Evolutionary conservation across 2,888 invertebrate genomes (phyloP).

Genomic region (Dryobota labecula): DNA sequence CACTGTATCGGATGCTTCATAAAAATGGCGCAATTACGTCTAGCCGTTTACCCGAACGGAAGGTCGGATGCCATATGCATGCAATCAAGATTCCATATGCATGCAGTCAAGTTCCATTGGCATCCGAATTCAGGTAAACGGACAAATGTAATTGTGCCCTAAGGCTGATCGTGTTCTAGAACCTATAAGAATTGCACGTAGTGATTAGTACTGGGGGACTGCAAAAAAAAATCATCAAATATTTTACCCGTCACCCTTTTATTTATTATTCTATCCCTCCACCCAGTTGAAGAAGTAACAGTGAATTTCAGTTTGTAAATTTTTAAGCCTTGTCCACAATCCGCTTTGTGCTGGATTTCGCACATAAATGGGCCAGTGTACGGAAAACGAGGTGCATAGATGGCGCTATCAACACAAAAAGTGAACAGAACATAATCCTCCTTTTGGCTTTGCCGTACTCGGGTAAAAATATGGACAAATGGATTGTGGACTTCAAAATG

Average conservation of each 20-base stretch:
- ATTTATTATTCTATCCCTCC: conserved; percentile 1
- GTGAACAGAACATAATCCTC: neutral
- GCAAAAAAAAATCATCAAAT: conserved; percentile 24
- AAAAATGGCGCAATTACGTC: neutral
- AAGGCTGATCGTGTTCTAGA: neutral
- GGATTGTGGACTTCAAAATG: neutral
- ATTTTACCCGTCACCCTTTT: conserved; percentile 24
- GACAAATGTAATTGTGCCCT: neutral
- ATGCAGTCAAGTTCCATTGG: neutral
- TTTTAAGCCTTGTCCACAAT: neutral
- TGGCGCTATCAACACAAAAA: neutral
- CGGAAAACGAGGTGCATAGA: neutral
- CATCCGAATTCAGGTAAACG: neutral
- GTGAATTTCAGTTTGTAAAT: neutral
- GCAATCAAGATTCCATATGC: neutral
- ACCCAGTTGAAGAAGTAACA: conserved; percentile 1
- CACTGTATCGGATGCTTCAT: neutral
- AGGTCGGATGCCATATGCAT: neutral
- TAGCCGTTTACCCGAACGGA: neutral
- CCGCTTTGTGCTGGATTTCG: neutral
- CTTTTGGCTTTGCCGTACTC: neutral
- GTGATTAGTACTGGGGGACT: neutral
- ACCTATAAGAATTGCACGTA: conserved; percentile 17
- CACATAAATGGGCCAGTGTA: neutral
- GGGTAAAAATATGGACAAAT: neutral